Evolutionary conservation across 2,113 vertebrate genomes (phyloP).

Genomic region (Mobula birostris): DNA sequence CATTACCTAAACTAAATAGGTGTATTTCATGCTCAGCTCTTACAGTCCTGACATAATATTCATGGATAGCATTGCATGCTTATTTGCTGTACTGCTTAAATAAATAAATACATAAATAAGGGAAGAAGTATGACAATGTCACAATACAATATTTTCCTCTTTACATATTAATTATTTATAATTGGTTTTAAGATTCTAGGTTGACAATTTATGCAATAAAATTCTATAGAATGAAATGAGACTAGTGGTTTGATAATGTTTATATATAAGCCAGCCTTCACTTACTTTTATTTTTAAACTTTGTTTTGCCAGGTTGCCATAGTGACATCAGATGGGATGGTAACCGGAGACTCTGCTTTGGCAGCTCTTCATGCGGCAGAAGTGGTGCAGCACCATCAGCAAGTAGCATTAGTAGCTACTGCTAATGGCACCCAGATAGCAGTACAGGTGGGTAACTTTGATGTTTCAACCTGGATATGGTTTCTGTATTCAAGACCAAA

Average conservation of each 20-base stretch:
- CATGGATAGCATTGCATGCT: too few species aligned
- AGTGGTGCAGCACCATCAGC: conserved; percentile 49
- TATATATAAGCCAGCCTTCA: not conserved
- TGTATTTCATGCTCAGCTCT: not conserved
- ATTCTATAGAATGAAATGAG: not conserved
- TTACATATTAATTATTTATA: not conserved
- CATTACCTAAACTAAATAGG: not conserved
- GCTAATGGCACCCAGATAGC: conserved; percentile 57
- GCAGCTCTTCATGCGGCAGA: conserved; percentile 42
- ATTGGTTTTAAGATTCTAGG: not conserved
- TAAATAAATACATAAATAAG: not conserved
- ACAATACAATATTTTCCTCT: not conserved
- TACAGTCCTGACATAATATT: too few species aligned
- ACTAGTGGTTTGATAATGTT: not conserved
- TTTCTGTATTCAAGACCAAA: not conserved
- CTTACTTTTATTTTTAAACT: not conserved
- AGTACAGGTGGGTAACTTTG: conserved; percentile 54
- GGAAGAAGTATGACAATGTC: not conserved
- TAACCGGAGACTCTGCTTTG: conserved; percentile 47
- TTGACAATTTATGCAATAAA: not conserved
- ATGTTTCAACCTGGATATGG: not conserved
- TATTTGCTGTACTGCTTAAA: not conserved
- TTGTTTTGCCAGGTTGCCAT: conserved; percentile 53
- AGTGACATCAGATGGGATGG: conserved; percentile 53
- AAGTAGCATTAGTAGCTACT: conserved; percentile 64